Percentiles rank a stretch among this genome's conserved stretches.
These are phyloP conservation scores for Latrodectus hesperus DNA, from an alignment of 2,888 invertebrate species.

Conservation along the genomic window DNA sequence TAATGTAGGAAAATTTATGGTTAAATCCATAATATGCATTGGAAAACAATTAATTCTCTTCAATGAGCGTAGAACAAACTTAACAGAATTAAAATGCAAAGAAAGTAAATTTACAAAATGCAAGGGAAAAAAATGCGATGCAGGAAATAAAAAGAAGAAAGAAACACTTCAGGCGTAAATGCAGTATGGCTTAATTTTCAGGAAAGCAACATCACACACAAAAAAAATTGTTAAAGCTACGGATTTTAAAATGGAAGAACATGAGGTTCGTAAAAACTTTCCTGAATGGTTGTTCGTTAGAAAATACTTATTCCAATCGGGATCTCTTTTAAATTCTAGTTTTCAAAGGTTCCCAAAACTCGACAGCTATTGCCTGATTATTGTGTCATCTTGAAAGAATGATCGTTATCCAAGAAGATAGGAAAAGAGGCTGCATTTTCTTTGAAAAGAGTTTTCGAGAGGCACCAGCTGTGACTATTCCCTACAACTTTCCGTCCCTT, in stretches of 20 bases:
- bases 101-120: not conserved
- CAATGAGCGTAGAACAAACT: not conserved
- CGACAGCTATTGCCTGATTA: constrained; percentile 62
- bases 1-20: not conserved
- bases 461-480: constrained; percentile 52
- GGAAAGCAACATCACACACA: not conserved
- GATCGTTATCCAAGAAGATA: constrained; percentile 55
- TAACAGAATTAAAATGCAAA: not conserved
- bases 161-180: constrained; percentile 33
- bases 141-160: not conserved
- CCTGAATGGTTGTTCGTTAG: constrained; percentile 30
- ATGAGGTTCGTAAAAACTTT: constrained; percentile 23
- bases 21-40: not conserved
- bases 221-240: constrained; percentile 37
- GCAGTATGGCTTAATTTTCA: constrained; percentile 14
- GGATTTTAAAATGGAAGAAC: constrained; percentile 28
- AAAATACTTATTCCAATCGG: constrained; percentile 51
- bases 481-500: not conserved
- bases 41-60: not conserved
- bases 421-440: constrained; percentile 18
- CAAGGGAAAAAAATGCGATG: not conserved
- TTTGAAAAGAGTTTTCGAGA: constrained; percentile 55
- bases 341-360: constrained; percentile 48
- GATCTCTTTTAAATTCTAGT: constrained; percentile 41
- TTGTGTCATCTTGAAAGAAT: constrained; percentile 62